Evolutionary conservation across 2,797 vertebrate species (phyloP).

Genomic region (Rhinoraja longicauda): DNA sequence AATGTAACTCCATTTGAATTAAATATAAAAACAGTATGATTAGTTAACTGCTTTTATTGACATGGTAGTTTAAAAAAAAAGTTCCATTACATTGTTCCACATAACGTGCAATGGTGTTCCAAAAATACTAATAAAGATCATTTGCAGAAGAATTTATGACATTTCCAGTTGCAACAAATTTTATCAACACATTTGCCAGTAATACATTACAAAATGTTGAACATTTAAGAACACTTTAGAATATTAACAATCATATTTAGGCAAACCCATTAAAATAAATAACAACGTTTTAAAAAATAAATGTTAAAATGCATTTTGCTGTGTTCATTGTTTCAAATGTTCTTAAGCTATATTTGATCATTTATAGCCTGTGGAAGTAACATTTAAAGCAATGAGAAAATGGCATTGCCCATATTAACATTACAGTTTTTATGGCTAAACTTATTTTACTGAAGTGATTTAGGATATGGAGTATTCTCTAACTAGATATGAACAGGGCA

Average conservation of each 20-base stretch:
- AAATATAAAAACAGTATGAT: neutral
- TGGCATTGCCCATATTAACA: too few species aligned
- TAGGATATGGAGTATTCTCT: neutral
- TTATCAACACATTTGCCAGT: neutral
- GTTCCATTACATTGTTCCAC: neutral
- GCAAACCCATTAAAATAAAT: neutral
- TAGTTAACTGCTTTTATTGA: neutral
- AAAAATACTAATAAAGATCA: constrained; percentile 11
- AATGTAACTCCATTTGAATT: neutral
- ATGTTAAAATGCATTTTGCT: neutral
- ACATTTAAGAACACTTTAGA: neutral
- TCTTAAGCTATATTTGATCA: neutral
- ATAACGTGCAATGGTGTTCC: neutral
- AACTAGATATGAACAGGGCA: neutral
- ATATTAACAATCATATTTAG: neutral
- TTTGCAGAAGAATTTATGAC: neutral
- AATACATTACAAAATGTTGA: neutral
- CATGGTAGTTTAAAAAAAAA: neutral
- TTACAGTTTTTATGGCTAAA: neutral
- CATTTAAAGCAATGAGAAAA: neutral
- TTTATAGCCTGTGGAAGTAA: neutral
- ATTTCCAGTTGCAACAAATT: constrained; percentile 28
- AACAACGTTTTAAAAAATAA: neutral
- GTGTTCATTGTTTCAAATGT: neutral
- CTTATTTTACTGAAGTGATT: neutral